Evolutionary conservation across 2,113 vertebrate genomes (phyloP).

Genomic region (Acrocephalus kingi): DNA sequence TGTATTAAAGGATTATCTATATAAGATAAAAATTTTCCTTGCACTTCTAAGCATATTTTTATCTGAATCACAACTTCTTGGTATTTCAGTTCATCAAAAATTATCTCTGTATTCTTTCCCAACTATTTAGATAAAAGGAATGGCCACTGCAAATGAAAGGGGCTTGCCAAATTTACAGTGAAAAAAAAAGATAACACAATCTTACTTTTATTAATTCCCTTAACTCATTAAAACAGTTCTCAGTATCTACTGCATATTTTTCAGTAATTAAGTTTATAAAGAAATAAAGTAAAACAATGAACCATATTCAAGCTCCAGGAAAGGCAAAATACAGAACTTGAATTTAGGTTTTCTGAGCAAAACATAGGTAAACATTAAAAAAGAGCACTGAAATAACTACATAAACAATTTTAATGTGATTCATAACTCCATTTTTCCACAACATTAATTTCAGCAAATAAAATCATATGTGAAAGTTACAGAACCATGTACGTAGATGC

Average conservation of each 20-base stretch:
- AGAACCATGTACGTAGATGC: background rate
- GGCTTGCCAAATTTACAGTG: background rate
- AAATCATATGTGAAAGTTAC: background rate
- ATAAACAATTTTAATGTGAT: background rate
- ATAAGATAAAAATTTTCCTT: background rate
- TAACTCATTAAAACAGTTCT: background rate
- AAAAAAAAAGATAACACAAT: conserved; percentile 19
- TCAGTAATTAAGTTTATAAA: background rate
- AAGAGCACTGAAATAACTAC: background rate
- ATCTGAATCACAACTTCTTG: conserved; percentile 30
- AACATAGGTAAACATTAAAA: background rate
- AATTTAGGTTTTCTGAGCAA: background rate
- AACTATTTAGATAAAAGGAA: conserved; percentile 34
- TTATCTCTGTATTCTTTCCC: conserved; percentile 30
- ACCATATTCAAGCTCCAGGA: background rate
- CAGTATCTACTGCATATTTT: background rate
- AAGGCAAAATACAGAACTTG: background rate
- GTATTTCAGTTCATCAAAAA: conserved; percentile 15
- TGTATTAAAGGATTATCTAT: conserved; percentile 5
- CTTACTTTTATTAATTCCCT: background rate
- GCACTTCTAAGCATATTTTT: conserved; percentile 32
- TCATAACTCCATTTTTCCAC: background rate
- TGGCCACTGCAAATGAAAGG: background rate
- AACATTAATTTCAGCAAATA: background rate
- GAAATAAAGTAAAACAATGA: background rate